A percentile compares a stretch with the other conserved stretches of the same genome.
These are phyloP conservation scores for Pasiphila rectangulata DNA, from an alignment of 2,888 invertebrate species.

Conservation along the genomic window DNA sequence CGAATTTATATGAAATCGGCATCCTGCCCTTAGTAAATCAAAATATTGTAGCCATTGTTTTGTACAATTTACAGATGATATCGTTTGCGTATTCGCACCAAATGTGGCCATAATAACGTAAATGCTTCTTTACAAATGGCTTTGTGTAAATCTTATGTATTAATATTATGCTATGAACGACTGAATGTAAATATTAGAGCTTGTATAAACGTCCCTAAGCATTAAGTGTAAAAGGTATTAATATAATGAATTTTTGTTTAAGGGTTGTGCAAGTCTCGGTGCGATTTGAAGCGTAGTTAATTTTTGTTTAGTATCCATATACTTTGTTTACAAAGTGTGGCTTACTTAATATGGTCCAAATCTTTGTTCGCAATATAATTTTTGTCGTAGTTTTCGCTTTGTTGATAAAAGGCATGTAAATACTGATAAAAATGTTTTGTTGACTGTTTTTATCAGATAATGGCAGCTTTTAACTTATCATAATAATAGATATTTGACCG, in stretches of 20 bases:
- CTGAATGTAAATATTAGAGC: slow-evolving; percentile 65
- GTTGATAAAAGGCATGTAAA: slow-evolving; percentile 10
- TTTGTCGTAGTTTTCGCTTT: slow-evolving; percentile 2
- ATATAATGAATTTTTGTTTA: slow-evolving; percentile 42
- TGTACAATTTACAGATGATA: slow-evolving; percentile 52
- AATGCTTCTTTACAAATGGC: slow-evolving; percentile 40
- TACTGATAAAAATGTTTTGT: slow-evolving; percentile 17
- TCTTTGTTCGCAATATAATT: slow-evolving; percentile 6
- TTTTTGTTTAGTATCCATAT: slow-evolving; percentile 46
- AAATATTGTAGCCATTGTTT: slow-evolving; percentile 48
- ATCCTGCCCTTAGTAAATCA: slow-evolving; percentile 18
- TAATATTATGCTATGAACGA: slow-evolving; percentile 44
- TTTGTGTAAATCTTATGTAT: slow-evolving; percentile 28
- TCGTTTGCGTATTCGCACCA: slow-evolving; percentile 53
- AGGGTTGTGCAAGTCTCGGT: slow-evolving; percentile 60
- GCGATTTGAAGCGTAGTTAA: slow-evolving; percentile 56
- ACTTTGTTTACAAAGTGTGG: slow-evolving; percentile 55
- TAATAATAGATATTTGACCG: slow-evolving; percentile 8
- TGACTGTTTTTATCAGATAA: slow-evolving; percentile 15
- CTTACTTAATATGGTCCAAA: slow-evolving; percentile 35
- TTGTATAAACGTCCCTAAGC: slow-evolving; percentile 49
- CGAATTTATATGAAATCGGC: slow-evolving; percentile 20
- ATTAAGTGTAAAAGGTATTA: slow-evolving; percentile 35
- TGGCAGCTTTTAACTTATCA: slow-evolving; percentile 14
- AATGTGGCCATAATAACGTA: slow-evolving; percentile 67